phyloP scores from a whole-genome alignment of 1,140 invertebrate genomes.

The Musca domestica region DNA sequence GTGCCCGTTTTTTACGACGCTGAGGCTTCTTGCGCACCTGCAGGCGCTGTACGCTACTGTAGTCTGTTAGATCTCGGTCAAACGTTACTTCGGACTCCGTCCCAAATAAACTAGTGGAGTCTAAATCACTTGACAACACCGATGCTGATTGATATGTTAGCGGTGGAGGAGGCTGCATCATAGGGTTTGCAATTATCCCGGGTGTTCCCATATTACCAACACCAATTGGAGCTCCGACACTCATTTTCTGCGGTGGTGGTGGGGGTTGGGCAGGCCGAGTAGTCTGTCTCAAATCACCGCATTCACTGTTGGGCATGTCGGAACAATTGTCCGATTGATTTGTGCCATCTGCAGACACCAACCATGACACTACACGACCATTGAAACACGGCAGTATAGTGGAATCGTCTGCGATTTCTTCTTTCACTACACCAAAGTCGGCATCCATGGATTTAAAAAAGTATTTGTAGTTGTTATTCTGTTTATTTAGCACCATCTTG shows the following conservation, averaged over 20 bases:
- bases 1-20: constrained; percentile 59
- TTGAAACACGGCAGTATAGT: constrained; percentile 95
- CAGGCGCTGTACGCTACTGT: constrained; percentile 55
- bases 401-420: constrained; percentile 96
- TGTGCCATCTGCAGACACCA: constrained; percentile 93
- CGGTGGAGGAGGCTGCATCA: constrained; percentile 51
- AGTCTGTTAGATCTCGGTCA: constrained; percentile 64
- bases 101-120: constrained; percentile 92
- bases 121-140: constrained; percentile 89
- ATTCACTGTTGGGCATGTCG: constrained; percentile 48
- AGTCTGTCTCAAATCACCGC: constrained; percentile 55
- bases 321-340: constrained; percentile 70
- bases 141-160: constrained; percentile 90
- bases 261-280: constrained; percentile 8
- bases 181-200: constrained; percentile 32
- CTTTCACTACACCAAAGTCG: constrained; percentile 79
- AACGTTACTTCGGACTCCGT: constrained; percentile 81
- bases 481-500: constrained; percentile 96
- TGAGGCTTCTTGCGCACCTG: constrained; percentile 58
- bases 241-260: constrained; percentile 60
- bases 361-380: constrained; percentile 94
- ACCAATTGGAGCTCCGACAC: constrained; percentile 56
- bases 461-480: constrained; percentile 91
- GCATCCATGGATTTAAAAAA: constrained; percentile 99
- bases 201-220: constrained; percentile 46